A percentile compares a stretch with the other conserved stretches of the same genome.
Conservation (phyloP, 1,140 invertebrate genomes). For the Semibalanus balanoides region DNA sequence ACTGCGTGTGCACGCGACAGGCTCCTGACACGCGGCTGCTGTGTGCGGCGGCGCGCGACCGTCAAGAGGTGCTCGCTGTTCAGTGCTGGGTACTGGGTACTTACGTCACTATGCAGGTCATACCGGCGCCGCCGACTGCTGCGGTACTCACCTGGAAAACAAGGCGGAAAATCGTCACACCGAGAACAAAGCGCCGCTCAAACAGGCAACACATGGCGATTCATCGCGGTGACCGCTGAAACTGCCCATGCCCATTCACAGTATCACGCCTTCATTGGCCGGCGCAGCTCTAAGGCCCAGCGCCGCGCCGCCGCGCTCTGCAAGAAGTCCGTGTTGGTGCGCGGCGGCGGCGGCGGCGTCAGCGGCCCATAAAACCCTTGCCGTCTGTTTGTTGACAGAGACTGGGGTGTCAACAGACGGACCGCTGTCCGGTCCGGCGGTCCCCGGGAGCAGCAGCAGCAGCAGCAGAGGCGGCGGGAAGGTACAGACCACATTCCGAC, state of each 20-base stretch:
- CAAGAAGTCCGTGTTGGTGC: not conserved
- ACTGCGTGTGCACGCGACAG: not conserved
- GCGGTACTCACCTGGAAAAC: not conserved
- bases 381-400: not conserved
- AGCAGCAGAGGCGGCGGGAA: not conserved
- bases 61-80: no score
- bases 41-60: no score
- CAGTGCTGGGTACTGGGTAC: no score
- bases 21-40: not conserved
- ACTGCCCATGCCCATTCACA: no score
- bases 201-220: no score
- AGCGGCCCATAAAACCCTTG: not conserved
- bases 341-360: no score
- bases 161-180: not conserved
- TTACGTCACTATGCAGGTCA: no score
- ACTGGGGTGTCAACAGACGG: not conserved
- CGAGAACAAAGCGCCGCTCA: not conserved
- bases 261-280: no score
- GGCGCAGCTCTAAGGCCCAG: no score
- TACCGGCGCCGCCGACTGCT: no score
- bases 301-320: not conserved
- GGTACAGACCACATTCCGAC: not conserved
- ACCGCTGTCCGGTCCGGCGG: not conserved
- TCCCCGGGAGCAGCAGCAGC: not conserved
- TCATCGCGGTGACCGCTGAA: no score